Evolutionary conservation across 2,797 vertebrate species (phyloP).

Genomic region (Ptychadena robeensis): DNA sequence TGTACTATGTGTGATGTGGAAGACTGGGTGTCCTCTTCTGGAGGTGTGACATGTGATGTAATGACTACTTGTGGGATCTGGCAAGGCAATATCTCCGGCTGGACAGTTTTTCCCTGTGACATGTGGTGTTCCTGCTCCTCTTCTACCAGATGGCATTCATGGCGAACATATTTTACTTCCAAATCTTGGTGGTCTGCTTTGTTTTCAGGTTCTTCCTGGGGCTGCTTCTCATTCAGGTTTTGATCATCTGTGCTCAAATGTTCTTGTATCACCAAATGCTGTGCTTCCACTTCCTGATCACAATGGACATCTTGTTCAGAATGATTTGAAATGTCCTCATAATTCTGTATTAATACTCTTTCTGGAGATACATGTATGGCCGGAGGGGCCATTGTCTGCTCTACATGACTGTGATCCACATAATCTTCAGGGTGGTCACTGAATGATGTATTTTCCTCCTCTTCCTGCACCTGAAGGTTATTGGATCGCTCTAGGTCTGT

Average conservation of each 20-base stretch:
- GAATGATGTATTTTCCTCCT: slow-evolving; percentile 66
- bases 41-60: background rate
- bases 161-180: background rate
- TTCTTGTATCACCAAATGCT: background rate
- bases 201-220: slow-evolving; percentile 29
- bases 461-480: background rate
- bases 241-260: background rate
- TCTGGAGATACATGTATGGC: background rate
- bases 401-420: slow-evolving; percentile 49
- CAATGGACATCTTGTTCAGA: slow-evolving; percentile 60
- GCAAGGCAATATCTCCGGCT: background rate
- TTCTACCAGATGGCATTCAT: background rate
- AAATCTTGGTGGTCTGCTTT: slow-evolving; percentile 26
- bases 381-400: slow-evolving; percentile 41
- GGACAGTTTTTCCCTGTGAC: background rate
- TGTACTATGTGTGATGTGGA: slow-evolving; percentile 51
- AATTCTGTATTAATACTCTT: background rate
- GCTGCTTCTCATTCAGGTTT: slow-evolving; percentile 28
- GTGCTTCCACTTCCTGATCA: slow-evolving; percentile 61
- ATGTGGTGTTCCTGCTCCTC: background rate
- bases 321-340: slow-evolving; percentile 47
- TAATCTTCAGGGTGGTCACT: background rate
- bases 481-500: background rate
- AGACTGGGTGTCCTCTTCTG: slow-evolving; percentile 16
- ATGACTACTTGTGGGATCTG: background rate